These are phyloP conservation scores for Meriones psammophilus DNA, from an alignment of 2,797 vertebrate genomes.

Conservation along the genomic window DNA sequence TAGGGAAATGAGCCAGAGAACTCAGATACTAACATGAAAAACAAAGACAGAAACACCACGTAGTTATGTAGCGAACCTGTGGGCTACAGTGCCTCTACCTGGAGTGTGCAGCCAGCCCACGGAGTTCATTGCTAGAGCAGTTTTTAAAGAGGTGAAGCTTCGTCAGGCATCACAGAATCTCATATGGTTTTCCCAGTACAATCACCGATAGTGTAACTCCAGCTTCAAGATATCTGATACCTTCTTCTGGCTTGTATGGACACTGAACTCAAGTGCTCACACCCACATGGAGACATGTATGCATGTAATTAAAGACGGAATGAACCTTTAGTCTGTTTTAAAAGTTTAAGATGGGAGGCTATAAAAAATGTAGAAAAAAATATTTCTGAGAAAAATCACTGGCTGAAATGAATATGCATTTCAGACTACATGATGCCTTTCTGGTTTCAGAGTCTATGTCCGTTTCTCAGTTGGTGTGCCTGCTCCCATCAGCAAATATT, in stretches of 20 bases:
- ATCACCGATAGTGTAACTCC: background rate
- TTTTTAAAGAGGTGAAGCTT: background rate
- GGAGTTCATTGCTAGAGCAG: background rate
- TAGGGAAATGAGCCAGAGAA: constrained; percentile 75
- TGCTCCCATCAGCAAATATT: background rate
- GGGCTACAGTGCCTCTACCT: background rate
- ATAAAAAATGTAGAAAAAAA: constrained; percentile 24
- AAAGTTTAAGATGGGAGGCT: constrained; percentile 36
- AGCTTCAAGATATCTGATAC: background rate
- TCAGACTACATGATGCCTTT: background rate
- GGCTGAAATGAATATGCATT: constrained; percentile 37
- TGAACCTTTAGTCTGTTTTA: background rate
- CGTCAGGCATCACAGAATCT: background rate
- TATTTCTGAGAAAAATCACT: constrained; percentile 35
- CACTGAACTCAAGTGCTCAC: background rate
- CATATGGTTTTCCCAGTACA: background rate
- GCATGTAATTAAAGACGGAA: background rate
- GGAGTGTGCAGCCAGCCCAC: rapidly evolving
- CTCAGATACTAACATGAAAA: constrained; percentile 57
- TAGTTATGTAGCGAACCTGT: background rate
- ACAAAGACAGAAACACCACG: background rate
- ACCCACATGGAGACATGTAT: too few species aligned
- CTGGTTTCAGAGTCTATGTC: background rate
- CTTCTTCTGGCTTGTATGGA: background rate
- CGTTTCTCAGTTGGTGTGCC: background rate